phyloP scores from a whole-genome alignment of 2,797 vertebrate genomes.

The Oryzias sinensis region DNA sequence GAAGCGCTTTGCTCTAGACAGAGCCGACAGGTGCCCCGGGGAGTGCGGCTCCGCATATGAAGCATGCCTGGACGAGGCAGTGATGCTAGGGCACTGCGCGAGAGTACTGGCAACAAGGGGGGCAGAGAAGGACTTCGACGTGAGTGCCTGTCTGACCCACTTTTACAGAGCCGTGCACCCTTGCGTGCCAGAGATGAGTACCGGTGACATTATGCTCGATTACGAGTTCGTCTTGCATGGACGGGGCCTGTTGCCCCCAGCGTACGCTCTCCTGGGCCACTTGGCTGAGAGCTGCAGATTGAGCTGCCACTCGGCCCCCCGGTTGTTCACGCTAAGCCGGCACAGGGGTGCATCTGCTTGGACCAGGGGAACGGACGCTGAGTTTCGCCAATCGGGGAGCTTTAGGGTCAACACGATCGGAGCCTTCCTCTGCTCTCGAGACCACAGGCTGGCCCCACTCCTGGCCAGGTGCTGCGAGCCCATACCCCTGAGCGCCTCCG shows the following conservation, averaged over 20 bases:
- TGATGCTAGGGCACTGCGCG: constrained; percentile 25
- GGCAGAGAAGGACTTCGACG: constrained; percentile 11
- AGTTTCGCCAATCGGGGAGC: neutral
- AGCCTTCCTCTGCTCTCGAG: constrained; percentile 17
- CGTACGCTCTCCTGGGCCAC: constrained; percentile 16
- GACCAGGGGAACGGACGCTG: neutral
- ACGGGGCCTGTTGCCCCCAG: neutral
- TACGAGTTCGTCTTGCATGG: constrained; percentile 30
- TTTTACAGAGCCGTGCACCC: constrained; percentile 32
- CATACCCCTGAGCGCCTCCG: accelerated
- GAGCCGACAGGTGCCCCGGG: constrained; percentile 3
- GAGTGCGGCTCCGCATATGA: constrained; percentile 20
- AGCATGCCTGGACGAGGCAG: constrained; percentile 26
- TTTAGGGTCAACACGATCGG: constrained; percentile 13
- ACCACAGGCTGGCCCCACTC: constrained; percentile 14
- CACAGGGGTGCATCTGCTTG: constrained; percentile 22
- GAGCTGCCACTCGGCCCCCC: neutral
- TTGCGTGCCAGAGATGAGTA: constrained; percentile 20
- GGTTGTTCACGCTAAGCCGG: constrained; percentile 15
- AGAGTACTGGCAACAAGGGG: constrained; percentile 1
- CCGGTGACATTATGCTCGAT: constrained; percentile 21
- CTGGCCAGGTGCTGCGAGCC: constrained; percentile 16
- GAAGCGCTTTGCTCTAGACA: neutral
- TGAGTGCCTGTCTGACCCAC: constrained; percentile 22
- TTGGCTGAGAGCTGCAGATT: constrained; percentile 26